A percentile compares a stretch with the other conserved stretches of the same genome.
These are phyloP conservation scores for Drosophila willistoni DNA, from an alignment of 1,140 invertebrate species.

Conservation along the genomic window DNA sequence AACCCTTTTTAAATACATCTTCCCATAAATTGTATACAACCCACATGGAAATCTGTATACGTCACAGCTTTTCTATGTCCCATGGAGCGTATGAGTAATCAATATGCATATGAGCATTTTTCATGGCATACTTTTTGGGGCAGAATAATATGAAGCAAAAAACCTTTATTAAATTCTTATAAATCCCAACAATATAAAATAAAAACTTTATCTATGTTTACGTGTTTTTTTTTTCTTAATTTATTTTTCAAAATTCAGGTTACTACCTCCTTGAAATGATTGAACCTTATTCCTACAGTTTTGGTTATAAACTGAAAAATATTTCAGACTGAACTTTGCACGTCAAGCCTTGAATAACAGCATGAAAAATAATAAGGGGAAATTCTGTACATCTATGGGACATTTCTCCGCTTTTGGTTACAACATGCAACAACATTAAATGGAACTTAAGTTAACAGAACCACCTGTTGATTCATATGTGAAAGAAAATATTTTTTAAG, in stretches of 20 bases:
- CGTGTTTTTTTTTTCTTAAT: background rate
- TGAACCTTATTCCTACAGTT: background rate
- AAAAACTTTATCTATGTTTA: background rate
- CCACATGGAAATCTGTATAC: background rate
- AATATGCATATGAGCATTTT: constrained; percentile 3
- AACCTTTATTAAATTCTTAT: constrained; percentile 1
- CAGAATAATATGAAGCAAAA: background rate
- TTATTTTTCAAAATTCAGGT: background rate
- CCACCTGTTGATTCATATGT: constrained; percentile 31
- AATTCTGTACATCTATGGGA: constrained; percentile 7
- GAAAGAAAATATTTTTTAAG: background rate
- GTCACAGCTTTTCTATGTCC: background rate
- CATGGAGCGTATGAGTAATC: background rate
- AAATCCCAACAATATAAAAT: background rate
- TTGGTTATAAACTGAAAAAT: background rate
- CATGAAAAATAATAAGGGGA: constrained; percentile 7
- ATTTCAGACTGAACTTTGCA: background rate
- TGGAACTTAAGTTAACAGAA: constrained; percentile 29
- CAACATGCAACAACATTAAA: constrained; percentile 37
- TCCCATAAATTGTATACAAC: constrained; percentile 27
- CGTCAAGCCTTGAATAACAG: too few species aligned
- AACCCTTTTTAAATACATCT: constrained; percentile 7
- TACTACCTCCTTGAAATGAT: too few species aligned
- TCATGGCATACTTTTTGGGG: constrained; percentile 10
- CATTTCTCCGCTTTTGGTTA: background rate